Base-by-base conservation (phyloP, 2,113 vertebrate species). In the Toxostoma redivivum region DNA sequence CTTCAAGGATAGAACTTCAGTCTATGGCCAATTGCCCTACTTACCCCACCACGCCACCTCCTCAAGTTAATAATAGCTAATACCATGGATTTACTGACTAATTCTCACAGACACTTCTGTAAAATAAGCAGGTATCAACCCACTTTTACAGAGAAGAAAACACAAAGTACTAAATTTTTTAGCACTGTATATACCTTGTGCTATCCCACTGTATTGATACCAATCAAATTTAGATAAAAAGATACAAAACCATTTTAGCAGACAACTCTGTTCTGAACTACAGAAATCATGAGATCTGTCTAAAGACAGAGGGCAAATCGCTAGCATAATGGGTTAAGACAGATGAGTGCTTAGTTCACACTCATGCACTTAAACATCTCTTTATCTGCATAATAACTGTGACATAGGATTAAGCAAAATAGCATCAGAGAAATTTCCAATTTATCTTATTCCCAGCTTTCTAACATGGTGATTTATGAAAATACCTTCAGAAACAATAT, bases 51-150 rank as follows among this genome's bases (percentile, higher is more conserved):
- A 45, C 74, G 90, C 79, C 88, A 65, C 71, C 88, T 92, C 90
- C 74, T 82, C 79, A 83, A 53, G 96, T 92, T 97, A 97, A 96
- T 94, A 94, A 95, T 95, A 96, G 95, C 85, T 95, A 97, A 97
- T 80, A 50, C 96, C 67, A 58, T 9, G 90, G 96, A 95, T 90
- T 97, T 95, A 82, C 62, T 90, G 86, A 65, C 56, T 96, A 97
- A 96, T 86, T 92, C 94, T 86, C 51, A 92, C 53, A 88, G 42
- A 90, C 50, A 50, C 79, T 77, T 69, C 31, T 54, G 74, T 57
- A 76, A 92, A 93, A 85, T 79, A 96, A 94, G 84, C 53, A 87
- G 90, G 53, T 69, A 74, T 88, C 95, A 94, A 90, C 70, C 84
- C 33, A 66, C 35, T 90, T 92, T 87, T 57, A 81, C 48, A 85